Evolutionary conservation across 2,888 invertebrate species (phyloP).

Genomic region (Melieria picta): DNA sequence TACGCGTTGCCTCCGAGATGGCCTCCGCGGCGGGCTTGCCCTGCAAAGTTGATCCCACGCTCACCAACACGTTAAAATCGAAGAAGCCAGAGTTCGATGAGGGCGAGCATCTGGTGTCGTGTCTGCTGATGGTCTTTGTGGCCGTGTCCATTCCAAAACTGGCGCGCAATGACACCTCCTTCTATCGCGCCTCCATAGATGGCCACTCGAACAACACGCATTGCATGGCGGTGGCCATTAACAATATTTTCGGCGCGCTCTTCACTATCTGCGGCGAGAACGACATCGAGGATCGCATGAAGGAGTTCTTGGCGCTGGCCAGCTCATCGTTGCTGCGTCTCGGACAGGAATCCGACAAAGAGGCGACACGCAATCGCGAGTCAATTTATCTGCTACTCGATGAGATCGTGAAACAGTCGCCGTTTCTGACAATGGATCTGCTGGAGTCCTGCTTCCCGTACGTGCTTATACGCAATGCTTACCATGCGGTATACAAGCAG

Average conservation of each 20-base stretch:
- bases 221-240: conserved; percentile 96
- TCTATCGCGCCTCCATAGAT: conserved; percentile 86
- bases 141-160: conserved; percentile 97
- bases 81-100: conserved; percentile 90
- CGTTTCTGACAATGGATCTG: conserved; percentile 98
- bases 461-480: conserved; percentile 96
- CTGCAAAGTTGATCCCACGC: conserved; percentile 94
- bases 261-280: conserved; percentile 96
- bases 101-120: conserved; percentile 93
- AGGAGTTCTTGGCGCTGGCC: conserved; percentile 92
- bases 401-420: conserved; percentile 97
- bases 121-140: conserved; percentile 97
- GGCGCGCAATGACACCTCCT: conserved; percentile 89
- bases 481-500: conserved; percentile 94
- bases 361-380: conserved; percentile 92
- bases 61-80: conserved; percentile 88
- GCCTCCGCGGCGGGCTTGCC: conserved; percentile 94
- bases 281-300: conserved; percentile 97
- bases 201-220: conserved; percentile 99
- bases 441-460: conserved; percentile 99
- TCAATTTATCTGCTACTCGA: conserved; percentile 96
- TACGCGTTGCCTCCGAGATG: conserved; percentile 95
- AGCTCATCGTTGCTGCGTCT: conserved; percentile 94
- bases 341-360: conserved; percentile 95
- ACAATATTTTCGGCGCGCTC: conserved; percentile 94